phyloP scores from a whole-genome alignment of 2,797 vertebrate species.

The Leptodactylus fallax region DNA sequence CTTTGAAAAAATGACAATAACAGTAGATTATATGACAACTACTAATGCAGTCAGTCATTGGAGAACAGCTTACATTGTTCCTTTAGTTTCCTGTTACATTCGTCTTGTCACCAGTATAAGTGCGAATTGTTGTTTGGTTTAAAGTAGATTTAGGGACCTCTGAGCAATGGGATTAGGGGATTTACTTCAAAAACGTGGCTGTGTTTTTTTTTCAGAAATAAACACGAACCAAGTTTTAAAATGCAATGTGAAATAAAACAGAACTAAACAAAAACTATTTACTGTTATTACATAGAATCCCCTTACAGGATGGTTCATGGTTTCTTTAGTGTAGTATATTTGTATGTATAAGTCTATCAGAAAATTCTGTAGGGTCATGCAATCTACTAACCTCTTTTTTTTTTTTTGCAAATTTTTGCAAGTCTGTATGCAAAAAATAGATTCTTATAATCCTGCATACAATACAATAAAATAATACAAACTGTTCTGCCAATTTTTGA shows the following conservation, averaged over 20 bases:
- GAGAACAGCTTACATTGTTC: slow-evolving; percentile 25
- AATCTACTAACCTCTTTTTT: no score
- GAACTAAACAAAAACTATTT: background rate
- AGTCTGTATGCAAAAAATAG: no score
- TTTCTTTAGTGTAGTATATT: no score
- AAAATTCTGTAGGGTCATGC: no score
- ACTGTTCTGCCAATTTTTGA: no score
- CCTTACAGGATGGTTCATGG: no score
- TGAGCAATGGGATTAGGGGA: slow-evolving; percentile 19
- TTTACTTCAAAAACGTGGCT: background rate
- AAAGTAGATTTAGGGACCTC: slow-evolving; percentile 16
- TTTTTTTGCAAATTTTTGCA: no score
- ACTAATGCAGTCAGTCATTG: background rate
- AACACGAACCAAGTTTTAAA: background rate
- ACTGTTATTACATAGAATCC: background rate
- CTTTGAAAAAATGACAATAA: background rate
- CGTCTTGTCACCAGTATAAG: background rate
- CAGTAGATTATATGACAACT: slow-evolving; percentile 14
- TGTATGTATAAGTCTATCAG: no score
- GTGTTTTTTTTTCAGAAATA: background rate
- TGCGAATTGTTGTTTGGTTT: slow-evolving; percentile 18
- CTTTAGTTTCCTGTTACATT: background rate
- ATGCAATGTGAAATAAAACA: no score
- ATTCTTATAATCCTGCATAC: no score
- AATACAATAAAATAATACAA: no score